Base-by-base conservation (phyloP, 2,888 invertebrate genomes). In the Uropetala carovei region DNA sequence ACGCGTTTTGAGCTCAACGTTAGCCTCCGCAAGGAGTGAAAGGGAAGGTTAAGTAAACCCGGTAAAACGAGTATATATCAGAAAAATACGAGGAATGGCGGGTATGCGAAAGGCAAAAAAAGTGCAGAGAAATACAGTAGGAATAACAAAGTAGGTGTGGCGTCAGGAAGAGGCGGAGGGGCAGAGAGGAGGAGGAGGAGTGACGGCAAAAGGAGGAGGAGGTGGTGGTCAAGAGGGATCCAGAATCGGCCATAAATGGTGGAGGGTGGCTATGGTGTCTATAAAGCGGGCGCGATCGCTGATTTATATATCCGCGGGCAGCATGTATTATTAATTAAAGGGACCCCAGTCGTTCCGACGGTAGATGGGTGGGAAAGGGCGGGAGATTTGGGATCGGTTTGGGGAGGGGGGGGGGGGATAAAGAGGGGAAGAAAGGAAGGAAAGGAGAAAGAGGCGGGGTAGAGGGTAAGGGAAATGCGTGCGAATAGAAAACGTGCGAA, bases 301-400 rank as follows among this genome's bases (percentile, higher is more conserved):
- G 86, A 86, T 86, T 86, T 86, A 86, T 86, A 86, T 86, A 64
- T 86, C 86, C 86, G 60, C 86, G 86, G 60, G 86, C 60, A 27
- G 60, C 86, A 86, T 60, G 86, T 86, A 86, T 86, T 86, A 86
- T 86, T 86, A 86, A 86, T 86, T 86, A 86, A 86, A 59, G 86
- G 86, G 60, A 57, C 18, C 16, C 43, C 43, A 56, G 43, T 56
- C 18, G 18, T 57, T n/a, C n/a, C 56, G 56, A 83, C 57, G 86
- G 10, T 60, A 22, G 86, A 86, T 59, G 86, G 86, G 60, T 86
- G 86, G 60, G 86, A 60, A 86, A 14, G 86, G 60, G 60, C 8
- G 86, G 60, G 60, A 30, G 86, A 85, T 27, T 27, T 58, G 58
- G 85, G 13, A 58, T 86, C 16, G 14, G 59, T 59, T 27, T 57